Conservation (phyloP, 2,888 invertebrate genomes). For the Philereme vetulata region DNA sequence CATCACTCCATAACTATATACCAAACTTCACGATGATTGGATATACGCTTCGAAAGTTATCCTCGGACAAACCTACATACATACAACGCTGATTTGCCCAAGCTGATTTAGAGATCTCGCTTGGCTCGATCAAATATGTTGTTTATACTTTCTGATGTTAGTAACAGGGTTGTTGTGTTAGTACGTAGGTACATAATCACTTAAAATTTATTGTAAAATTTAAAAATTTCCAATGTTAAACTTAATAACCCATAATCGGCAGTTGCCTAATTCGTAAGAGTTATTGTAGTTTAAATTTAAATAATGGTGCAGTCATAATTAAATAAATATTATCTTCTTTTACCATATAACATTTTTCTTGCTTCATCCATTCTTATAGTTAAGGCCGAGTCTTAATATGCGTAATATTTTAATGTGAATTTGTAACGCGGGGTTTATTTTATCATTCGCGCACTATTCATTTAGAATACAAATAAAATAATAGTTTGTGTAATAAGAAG, state of each 20-base stretch:
- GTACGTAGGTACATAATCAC: background rate
- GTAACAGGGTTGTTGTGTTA: no score
- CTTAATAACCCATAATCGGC: slow-evolving; percentile 13
- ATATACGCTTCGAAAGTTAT: no score
- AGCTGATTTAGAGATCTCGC: no score
- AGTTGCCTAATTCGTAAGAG: slow-evolving; percentile 8
- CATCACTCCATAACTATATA: no score
- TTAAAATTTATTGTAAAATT: background rate
- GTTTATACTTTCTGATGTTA: no score
- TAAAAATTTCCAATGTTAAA: slow-evolving; percentile 11
- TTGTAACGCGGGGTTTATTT: background rate
- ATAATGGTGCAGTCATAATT: background rate
- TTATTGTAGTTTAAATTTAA: slow-evolving; percentile 1
- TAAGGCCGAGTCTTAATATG: background rate
- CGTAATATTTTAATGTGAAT: background rate
- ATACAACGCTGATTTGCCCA: no score
- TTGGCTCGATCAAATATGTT: no score
- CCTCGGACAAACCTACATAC: no score
- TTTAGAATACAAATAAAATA: background rate
- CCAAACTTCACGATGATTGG: no score
- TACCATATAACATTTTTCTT: background rate
- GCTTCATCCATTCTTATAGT: background rate
- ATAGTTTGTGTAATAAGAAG: background rate
- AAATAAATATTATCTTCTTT: background rate
- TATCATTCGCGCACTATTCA: background rate